Conservation (phyloP, 2,113 vertebrate species). For the Tenebrosternarchus preto region DNA sequence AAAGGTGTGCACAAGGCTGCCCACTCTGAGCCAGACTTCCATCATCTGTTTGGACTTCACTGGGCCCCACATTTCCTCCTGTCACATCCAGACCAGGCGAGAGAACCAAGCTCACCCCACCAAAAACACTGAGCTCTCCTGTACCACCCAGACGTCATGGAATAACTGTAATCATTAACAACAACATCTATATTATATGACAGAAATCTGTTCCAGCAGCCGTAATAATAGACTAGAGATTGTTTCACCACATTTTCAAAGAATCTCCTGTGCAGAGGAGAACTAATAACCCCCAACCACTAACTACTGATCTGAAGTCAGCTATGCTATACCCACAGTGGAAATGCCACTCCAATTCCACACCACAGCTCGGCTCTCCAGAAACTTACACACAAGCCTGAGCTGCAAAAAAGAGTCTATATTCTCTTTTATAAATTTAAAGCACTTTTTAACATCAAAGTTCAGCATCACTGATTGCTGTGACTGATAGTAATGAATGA, state of each 20-base stretch:
- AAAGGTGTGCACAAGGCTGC: no score
- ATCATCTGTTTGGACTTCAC: slow-evolving; percentile 26
- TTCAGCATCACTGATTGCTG: no score
- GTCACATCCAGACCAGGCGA: background rate
- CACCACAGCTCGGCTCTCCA: background rate
- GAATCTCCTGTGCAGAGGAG: slow-evolving; percentile 54
- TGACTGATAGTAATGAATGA: no score
- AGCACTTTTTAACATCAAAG: no score
- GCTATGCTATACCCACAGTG: background rate
- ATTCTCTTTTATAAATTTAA: no score
- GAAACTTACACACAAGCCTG: no score
- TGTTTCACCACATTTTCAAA: slow-evolving; percentile 64
- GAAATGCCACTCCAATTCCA: background rate
- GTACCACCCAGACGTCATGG: slow-evolving; percentile 53
- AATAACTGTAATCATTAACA: slow-evolving; percentile 63
- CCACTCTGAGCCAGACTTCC: no score
- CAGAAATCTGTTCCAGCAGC: slow-evolving; percentile 61
- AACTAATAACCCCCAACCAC: slow-evolving; percentile 66
- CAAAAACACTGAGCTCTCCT: slow-evolving; percentile 38
- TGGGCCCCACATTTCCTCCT: background rate
- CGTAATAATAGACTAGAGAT: slow-evolving; percentile 64
- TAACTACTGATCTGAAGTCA: slow-evolving; percentile 67
- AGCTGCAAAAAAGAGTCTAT: no score
- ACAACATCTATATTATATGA: slow-evolving; percentile 64
- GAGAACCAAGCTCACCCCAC: slow-evolving; percentile 2